A percentile compares a stretch with the other conserved stretches of the same genome.
Evolutionary conservation across 2,888 invertebrate species (phyloP).

Genomic region (Aleiodes alternator): DNA sequence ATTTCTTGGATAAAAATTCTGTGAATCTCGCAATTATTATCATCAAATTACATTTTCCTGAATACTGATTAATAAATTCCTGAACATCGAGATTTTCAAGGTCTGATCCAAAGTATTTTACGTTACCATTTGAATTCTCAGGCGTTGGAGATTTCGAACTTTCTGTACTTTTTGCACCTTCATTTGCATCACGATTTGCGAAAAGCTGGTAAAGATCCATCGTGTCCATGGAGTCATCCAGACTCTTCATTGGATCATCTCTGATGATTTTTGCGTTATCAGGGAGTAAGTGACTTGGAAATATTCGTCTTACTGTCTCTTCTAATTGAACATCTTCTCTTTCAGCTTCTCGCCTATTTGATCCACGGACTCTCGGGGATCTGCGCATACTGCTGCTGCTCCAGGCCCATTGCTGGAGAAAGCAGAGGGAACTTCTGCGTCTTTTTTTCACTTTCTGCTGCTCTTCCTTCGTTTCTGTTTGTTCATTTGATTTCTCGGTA

Average conservation of each 20-base stretch:
- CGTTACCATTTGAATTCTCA: slow-evolving; percentile 44
- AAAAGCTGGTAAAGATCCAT: slow-evolving; percentile 81
- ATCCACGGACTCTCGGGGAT: slow-evolving; percentile 74
- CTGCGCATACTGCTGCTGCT: slow-evolving; percentile 77
- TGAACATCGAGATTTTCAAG: slow-evolving; percentile 81
- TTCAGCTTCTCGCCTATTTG: slow-evolving; percentile 78
- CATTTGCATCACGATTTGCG: slow-evolving; percentile 74
- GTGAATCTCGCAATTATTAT: slow-evolving; percentile 80
- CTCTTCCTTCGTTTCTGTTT: slow-evolving; percentile 74
- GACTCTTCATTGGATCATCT: slow-evolving; percentile 72
- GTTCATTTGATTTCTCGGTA: slow-evolving; percentile 64
- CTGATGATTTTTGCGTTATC: slow-evolving; percentile 74
- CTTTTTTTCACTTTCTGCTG: slow-evolving; percentile 79
- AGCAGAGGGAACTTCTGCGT: slow-evolving; percentile 84
- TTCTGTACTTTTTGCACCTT: slow-evolving; percentile 65
- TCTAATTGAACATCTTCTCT: slow-evolving; percentile 80
- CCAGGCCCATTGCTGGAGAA: slow-evolving; percentile 88
- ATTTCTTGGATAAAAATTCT: slow-evolving; percentile 78
- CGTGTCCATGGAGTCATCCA: slow-evolving; percentile 80
- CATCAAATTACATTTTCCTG: slow-evolving; percentile 76
- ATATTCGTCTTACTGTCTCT: slow-evolving; percentile 82
- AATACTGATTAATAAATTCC: slow-evolving; percentile 78
- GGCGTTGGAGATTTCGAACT: slow-evolving; percentile 70
- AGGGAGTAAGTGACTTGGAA: slow-evolving; percentile 79
- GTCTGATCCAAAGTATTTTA: slow-evolving; percentile 81